A percentile compares a stretch with the other conserved stretches of the same genome.
Conservation (phyloP, 2,113 vertebrate species). For the Orycteropus afer region DNA sequence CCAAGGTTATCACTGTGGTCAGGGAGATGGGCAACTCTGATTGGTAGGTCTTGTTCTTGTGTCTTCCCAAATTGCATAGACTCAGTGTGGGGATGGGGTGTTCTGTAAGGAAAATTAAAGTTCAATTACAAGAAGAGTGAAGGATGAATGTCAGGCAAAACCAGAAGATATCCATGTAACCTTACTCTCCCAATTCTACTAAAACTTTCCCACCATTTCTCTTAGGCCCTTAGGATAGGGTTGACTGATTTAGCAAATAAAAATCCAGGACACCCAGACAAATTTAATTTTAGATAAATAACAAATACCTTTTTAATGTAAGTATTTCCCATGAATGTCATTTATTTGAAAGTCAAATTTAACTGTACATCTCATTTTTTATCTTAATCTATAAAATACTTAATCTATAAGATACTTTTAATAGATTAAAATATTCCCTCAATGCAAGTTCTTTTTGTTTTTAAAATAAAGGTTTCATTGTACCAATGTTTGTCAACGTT, state of each 20-base stretch:
- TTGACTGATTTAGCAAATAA: background rate
- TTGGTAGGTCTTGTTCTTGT: background rate
- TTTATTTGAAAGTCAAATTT: background rate
- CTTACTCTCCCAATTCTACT: background rate
- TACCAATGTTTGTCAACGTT: background rate
- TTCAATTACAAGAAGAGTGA: background rate
- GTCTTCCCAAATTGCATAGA: background rate
- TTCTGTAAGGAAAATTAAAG: background rate
- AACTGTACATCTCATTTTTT: background rate
- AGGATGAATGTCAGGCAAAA: background rate
- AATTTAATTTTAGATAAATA: background rate
- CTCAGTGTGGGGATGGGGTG: accelerated
- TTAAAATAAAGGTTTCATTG: background rate
- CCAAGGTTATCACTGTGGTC: background rate
- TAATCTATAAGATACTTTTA: background rate
- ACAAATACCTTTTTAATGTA: background rate
- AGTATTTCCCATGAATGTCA: background rate
- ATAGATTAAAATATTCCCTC: background rate
- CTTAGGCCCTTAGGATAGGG: background rate
- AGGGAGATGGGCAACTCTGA: background rate
- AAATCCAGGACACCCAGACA: background rate
- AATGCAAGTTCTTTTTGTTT: background rate
- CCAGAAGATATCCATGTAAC: background rate
- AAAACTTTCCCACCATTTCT: background rate
- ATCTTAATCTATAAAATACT: background rate